Conservation (phyloP, 2,113 vertebrate genomes). For the Tylochromis polylepis region DNA sequence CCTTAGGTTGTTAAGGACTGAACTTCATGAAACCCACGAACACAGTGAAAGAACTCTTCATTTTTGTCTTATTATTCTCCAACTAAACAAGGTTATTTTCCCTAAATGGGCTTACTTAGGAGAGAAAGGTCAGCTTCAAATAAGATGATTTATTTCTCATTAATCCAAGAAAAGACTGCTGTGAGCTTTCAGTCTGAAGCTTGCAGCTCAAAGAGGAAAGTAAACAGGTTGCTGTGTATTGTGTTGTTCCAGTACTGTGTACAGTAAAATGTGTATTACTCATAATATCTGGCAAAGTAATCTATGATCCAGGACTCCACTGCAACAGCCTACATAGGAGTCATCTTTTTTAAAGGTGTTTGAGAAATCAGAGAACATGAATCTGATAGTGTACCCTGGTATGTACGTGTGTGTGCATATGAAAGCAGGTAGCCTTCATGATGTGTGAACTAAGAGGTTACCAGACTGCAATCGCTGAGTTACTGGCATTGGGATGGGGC, state of each 20-base stretch:
- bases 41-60: rapidly evolving
- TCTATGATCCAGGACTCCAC: not conserved
- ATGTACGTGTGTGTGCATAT: not conserved
- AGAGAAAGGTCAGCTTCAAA: not conserved
- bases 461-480: not conserved
- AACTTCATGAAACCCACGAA: not conserved
- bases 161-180: not conserved
- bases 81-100: not conserved
- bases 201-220: not conserved
- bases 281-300: not conserved
- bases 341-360: not conserved
- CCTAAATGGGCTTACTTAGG: not conserved
- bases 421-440: not conserved
- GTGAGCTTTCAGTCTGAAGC: not conserved
- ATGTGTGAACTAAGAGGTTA: not conserved
- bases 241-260: not conserved
- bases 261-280: not conserved
- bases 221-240: rapidly evolving
- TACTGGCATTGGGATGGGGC: not conserved
- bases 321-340: not conserved
- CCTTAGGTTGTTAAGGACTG: not conserved
- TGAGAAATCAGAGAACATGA: not conserved
- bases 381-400: not conserved
- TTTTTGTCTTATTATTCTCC: not conserved
- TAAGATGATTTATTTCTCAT: not conserved